These are phyloP conservation scores for Harpalus rubripes DNA, from an alignment of 2,888 invertebrate species.

Conservation along the genomic window DNA sequence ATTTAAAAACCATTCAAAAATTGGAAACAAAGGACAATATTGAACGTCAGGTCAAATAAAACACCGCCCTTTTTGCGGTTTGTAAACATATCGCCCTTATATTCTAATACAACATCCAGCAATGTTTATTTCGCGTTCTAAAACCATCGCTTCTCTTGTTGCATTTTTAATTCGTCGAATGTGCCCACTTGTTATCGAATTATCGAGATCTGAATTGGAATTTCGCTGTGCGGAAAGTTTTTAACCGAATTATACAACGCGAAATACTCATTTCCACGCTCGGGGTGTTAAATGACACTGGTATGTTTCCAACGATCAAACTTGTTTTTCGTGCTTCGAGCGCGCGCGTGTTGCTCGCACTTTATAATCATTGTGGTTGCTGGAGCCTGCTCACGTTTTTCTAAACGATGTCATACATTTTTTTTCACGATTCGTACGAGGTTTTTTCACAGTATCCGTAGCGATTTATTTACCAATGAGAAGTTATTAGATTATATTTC, in stretches of 20 bases:
- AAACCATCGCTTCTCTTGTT: conserved; percentile 43
- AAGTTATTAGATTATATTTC: background rate
- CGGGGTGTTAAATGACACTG: conserved; percentile 44
- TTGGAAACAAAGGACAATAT: background rate
- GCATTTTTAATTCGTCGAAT: conserved; percentile 61
- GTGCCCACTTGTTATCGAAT: conserved; percentile 57
- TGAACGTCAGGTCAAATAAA: background rate
- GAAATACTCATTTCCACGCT: conserved; percentile 57
- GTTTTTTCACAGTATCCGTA: conserved; percentile 1
- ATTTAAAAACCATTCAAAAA: too few species aligned
- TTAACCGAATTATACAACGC: conserved; percentile 57
- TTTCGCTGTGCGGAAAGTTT: conserved; percentile 54
- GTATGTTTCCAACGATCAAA: conserved; percentile 23
- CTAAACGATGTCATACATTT: conserved; percentile 29
- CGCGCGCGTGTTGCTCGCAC: conserved; percentile 2
- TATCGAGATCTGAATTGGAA: conserved; percentile 59
- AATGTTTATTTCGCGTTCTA: conserved; percentile 32
- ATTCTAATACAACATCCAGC: background rate
- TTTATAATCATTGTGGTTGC: conserved; percentile 41
- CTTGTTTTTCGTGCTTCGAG: conserved; percentile 41
- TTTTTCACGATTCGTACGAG: background rate
- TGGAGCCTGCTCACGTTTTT: conserved; percentile 17
- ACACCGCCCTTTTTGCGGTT: background rate
- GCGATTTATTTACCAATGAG: background rate
- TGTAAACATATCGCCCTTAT: background rate